Base-by-base conservation (phyloP, 2,797 vertebrate genomes). In the Cyclopterus lumpus region DNA sequence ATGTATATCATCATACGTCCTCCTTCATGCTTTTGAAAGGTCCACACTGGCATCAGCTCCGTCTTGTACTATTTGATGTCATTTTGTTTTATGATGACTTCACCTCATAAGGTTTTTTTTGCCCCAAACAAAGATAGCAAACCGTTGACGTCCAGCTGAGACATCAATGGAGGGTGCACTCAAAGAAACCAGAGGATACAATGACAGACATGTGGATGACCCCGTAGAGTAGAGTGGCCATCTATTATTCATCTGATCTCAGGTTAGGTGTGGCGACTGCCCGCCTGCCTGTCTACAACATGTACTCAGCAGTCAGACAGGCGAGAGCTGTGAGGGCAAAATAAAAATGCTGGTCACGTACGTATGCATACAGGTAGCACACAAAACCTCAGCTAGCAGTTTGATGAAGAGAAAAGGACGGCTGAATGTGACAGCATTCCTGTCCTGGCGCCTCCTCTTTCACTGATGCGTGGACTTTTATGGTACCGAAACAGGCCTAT, bases 191-290 rank as follows among this genome's bases (percentile, higher is more conserved):
- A 36, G 55, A 77, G 63, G 53, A 84, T 69, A 49, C 58, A 51
- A 72, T 73, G 79, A 73, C 79, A 86, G 80, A 67, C 75, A 62
- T 44, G 60, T 73, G 71, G 34, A 42, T 86, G 88, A 87, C 83
- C 82, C 83, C 59, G 46, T 10, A 36, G 46, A 71, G 71, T 28
- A 62, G 65, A 73, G 82, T 38, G 70, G 3, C 16, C 12, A 91
- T 92, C 81, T 83, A 91, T 92, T 90, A 92, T 91, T 92, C 66
- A 93, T 91, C 71, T 77, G 66, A 78, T 83, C 83, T 84, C 82
- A 87, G 82, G 78, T 81, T 86, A 88, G 88, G 91, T 88, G 85
- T 89, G 82, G 80, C 53, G n/a, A 71, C 66, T 58, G 36, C 42
- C 72, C 49, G 71, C 76, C 58, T 22, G 40, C 58, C 66, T 63